Conservation (phyloP, 2,113 vertebrate species). For the Pheucticus melanocephalus region DNA sequence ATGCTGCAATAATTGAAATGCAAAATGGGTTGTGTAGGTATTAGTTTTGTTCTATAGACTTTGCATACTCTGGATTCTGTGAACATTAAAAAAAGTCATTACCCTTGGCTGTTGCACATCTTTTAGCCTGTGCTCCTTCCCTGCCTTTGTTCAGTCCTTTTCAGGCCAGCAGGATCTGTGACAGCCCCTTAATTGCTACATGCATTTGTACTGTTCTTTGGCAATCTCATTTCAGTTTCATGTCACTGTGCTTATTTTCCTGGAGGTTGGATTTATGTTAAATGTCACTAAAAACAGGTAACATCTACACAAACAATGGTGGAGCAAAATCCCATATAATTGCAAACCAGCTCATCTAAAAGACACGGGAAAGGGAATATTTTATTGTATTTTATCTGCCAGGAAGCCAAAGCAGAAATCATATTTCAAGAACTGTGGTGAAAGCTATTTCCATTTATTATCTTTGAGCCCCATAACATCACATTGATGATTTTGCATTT, state of each 20-base stretch:
- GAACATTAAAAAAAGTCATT: background rate
- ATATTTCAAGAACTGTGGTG: background rate
- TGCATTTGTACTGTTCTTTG: slow-evolving; percentile 38
- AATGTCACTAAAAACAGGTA: slow-evolving; percentile 67
- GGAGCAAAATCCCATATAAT: slow-evolving; percentile 45
- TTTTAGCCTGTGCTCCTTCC: background rate
- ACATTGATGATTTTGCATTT: background rate
- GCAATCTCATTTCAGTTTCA: slow-evolving; percentile 62
- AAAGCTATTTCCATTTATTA: background rate
- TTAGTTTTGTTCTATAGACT: background rate
- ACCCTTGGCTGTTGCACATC: background rate
- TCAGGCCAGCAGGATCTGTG: slow-evolving; percentile 22
- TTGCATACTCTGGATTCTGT: background rate
- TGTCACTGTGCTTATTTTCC: slow-evolving; percentile 53
- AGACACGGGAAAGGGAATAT: background rate
- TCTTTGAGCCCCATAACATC: background rate
- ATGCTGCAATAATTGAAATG: background rate
- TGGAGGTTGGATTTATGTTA: slow-evolving; percentile 50
- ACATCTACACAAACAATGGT: slow-evolving; percentile 11
- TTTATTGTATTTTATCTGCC: slow-evolving; percentile 32
- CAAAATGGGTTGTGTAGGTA: background rate
- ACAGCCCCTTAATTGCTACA: slow-evolving; percentile 78
- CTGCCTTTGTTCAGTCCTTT: background rate
- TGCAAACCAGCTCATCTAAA: slow-evolving; percentile 2
- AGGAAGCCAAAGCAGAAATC: background rate